A percentile compares a stretch with the other conserved stretches of the same genome.
These are phyloP conservation scores for Nemurella pictetii DNA, from an alignment of 2,888 invertebrate genomes.

Conservation along the genomic window DNA sequence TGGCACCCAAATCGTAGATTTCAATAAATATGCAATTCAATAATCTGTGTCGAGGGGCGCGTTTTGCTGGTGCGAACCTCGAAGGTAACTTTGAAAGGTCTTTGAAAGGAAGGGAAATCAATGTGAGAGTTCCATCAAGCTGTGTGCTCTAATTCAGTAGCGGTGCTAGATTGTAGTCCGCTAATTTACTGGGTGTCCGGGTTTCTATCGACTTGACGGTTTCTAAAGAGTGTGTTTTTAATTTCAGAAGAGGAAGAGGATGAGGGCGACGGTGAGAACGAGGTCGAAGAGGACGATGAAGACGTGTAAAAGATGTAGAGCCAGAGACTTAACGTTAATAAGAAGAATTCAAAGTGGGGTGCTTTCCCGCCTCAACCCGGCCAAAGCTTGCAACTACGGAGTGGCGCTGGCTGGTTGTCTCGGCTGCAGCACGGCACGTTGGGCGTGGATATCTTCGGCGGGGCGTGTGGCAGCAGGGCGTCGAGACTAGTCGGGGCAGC, in stretches of 20 bases:
- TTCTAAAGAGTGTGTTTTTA: slow-evolving; percentile 10
- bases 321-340: slow-evolving; percentile 38
- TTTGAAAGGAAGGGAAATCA: too few species aligned
- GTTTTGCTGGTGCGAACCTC: too few species aligned
- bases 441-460: not conserved
- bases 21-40: too few species aligned
- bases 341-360: slow-evolving; percentile 36
- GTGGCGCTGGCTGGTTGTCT: slow-evolving; percentile 14
- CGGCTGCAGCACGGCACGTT: not conserved
- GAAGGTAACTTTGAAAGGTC: too few species aligned
- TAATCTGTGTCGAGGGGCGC: not conserved
- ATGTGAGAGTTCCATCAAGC: too few species aligned
- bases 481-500: not conserved
- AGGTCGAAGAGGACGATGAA: slow-evolving; percentile 50
- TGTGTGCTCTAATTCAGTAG: too few species aligned
- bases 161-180: too few species aligned
- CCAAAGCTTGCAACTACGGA: slow-evolving; percentile 40
- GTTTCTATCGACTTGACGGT: too few species aligned
- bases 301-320: slow-evolving; percentile 48
- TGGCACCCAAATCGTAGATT: not conserved
- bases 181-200: too few species aligned
- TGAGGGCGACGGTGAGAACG: slow-evolving; percentile 49
- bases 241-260: slow-evolving; percentile 48
- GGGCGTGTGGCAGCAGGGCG: slow-evolving; percentile 21
- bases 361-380: slow-evolving; percentile 38